These are phyloP conservation scores for Hydriomena furcata DNA, from an alignment of 2,888 invertebrate genomes.

Conservation along the genomic window DNA sequence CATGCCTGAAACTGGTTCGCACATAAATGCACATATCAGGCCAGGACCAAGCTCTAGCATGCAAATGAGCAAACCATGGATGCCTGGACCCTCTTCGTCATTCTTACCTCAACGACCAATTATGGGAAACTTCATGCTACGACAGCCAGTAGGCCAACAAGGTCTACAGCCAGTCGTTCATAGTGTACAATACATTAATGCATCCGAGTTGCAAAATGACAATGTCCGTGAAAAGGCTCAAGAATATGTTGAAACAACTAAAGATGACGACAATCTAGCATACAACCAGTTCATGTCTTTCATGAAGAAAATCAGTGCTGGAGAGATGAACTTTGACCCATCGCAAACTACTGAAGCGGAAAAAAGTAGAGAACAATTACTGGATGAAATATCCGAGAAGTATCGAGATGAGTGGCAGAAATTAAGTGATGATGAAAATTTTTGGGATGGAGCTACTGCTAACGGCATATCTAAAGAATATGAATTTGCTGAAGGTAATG, in stretches of 20 bases:
- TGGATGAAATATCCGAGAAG: slow-evolving; percentile 82
- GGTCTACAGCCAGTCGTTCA: slow-evolving; percentile 44
- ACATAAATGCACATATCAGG: slow-evolving; percentile 48
- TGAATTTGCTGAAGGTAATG: slow-evolving; percentile 92
- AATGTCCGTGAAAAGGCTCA: slow-evolving; percentile 81
- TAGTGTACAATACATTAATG: slow-evolving; percentile 68
- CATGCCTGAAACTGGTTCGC: slow-evolving; percentile 87
- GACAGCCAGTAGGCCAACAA: slow-evolving; percentile 45
- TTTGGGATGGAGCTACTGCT: slow-evolving; percentile 86
- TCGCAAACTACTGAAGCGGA: slow-evolving; percentile 64
- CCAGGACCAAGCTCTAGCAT: slow-evolving; percentile 29
- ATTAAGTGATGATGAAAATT: slow-evolving; percentile 85
- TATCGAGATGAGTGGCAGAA: slow-evolving; percentile 91
- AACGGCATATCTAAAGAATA: slow-evolving; percentile 86
- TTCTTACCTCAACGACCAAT: slow-evolving; percentile 53
- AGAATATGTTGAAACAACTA: slow-evolving; percentile 82
- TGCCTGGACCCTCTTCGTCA: slow-evolving; percentile 58
- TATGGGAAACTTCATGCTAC: slow-evolving; percentile 4
- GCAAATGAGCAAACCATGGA: slow-evolving; percentile 51
- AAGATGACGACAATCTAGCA: slow-evolving; percentile 87
- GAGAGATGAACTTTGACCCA: slow-evolving; percentile 82
- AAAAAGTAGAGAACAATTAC: slow-evolving; percentile 66
- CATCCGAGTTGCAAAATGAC: slow-evolving; percentile 57
- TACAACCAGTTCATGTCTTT: slow-evolving; percentile 93
- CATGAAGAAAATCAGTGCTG: slow-evolving; percentile 90